A percentile compares a stretch with the other conserved stretches of the same genome.
phyloP scores from a whole-genome alignment of 2,797 vertebrate species.

The Vipera latastei region DNA sequence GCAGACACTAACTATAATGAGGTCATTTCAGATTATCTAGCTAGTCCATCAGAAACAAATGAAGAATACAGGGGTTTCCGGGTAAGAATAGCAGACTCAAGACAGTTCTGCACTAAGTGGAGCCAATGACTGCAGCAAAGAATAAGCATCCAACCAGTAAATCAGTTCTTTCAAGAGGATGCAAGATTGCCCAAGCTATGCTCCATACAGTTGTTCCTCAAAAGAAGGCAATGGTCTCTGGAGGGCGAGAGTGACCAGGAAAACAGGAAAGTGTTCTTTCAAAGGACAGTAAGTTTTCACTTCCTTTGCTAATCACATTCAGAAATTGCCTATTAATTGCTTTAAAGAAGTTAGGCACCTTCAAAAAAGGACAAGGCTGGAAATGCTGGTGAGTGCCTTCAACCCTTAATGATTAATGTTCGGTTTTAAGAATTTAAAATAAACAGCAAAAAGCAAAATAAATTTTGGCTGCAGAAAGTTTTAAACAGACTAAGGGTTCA shows the following conservation, averaged over 20 bases:
- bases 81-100: not conserved
- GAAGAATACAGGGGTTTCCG: not conserved
- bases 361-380: not conserved
- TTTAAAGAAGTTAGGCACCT: not conserved
- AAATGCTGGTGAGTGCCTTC: not conserved
- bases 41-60: not conserved
- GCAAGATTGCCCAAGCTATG: not conserved
- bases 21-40: slow-evolving; percentile 2
- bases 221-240: not conserved
- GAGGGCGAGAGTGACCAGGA: not conserved
- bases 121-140: not conserved
- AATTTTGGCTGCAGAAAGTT: no score
- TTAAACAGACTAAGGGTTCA: no score
- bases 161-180: not conserved
- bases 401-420: no score
- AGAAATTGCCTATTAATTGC: not conserved
- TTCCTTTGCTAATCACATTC: not conserved
- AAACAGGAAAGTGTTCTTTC: not conserved
- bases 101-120: not conserved
- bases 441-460: no score
- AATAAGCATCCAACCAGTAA: not conserved
- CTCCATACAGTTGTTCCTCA: not conserved
- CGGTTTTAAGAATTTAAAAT: no score
- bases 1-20: not conserved
- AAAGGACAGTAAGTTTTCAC: not conserved